Conservation (phyloP, 2,888 invertebrate species). For the Drosophila hamatofila region DNA sequence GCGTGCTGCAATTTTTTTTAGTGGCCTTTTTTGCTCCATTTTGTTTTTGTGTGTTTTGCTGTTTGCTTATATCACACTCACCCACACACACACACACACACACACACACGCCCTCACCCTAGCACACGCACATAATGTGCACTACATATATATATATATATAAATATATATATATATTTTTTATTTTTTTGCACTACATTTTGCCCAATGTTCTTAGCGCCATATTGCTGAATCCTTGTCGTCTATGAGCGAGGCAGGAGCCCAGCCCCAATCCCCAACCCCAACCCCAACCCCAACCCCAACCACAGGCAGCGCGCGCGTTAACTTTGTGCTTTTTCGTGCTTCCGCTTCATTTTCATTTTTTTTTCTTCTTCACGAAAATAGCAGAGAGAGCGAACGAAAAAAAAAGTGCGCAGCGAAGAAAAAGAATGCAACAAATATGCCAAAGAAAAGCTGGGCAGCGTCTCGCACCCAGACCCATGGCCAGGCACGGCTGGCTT, state of each 20-base stretch:
- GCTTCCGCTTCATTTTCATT: conserved; percentile 79
- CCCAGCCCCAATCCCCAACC: conserved; percentile 4
- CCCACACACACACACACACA: conserved; percentile 27
- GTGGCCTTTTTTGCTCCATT: conserved; percentile 76
- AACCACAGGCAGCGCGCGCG: conserved; percentile 43
- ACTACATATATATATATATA: conserved; percentile 44
- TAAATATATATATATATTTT: conserved; percentile 14
- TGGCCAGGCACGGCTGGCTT: conserved; percentile 25
- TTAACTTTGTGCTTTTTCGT: conserved; percentile 75
- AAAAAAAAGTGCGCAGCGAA: conserved; percentile 11
- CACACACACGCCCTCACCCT: conserved; percentile 45
- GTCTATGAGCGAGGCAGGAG: conserved; percentile 22
- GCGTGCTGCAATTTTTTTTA: conserved; percentile 70
- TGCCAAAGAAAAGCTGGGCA: conserved; percentile 49
- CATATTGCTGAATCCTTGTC: conserved; percentile 67
- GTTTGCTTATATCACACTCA: conserved; percentile 59
- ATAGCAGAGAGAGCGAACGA: conserved; percentile 11
- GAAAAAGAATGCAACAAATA: conserved; percentile 61
- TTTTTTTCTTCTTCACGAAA: conserved; percentile 60
- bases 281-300: neutral
- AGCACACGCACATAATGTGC: conserved; percentile 66
- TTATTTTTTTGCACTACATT: conserved; percentile 67
- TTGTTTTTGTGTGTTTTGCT: conserved; percentile 82
- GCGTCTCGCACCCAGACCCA: conserved; percentile 51
- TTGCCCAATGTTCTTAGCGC: conserved; percentile 77